Conservation (phyloP, 2,888 invertebrate species). For the Salticus scenicus region DNA sequence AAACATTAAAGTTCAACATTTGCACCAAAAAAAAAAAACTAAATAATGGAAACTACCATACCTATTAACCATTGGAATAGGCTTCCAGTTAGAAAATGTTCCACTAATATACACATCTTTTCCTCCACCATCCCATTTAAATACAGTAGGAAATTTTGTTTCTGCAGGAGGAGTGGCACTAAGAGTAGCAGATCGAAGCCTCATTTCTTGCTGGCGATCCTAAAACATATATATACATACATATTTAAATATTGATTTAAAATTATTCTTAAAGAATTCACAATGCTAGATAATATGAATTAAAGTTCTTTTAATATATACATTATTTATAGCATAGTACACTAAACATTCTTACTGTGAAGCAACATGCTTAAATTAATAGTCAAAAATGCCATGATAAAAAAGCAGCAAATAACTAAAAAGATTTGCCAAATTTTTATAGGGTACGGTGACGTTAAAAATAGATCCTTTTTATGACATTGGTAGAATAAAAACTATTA, state of each 20-base stretch:
- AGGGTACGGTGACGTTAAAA: too few relatives aligned
- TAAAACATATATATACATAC: not conserved
- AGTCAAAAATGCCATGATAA: too few relatives aligned
- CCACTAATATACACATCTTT: constrained; percentile 92
- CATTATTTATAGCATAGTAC: not conserved
- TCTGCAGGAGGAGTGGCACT: constrained; percentile 76
- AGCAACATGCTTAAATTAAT: too few relatives aligned
- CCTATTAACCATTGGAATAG: constrained; percentile 94
- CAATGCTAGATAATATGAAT: not conserved
- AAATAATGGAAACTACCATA: constrained; percentile 10
- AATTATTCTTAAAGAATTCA: not conserved
- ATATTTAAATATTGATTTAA: not conserved
- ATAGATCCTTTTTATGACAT: too few relatives aligned
- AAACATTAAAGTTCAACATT: too few relatives aligned
- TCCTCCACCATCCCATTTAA: constrained; percentile 98
- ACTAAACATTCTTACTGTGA: too few relatives aligned
- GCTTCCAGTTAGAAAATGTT: constrained; percentile 96
- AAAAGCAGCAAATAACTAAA: too few relatives aligned
- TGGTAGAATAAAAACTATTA: too few relatives aligned
- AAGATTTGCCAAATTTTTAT: too few relatives aligned
- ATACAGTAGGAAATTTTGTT: constrained; percentile 90
- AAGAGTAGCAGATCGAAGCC: constrained; percentile 65
- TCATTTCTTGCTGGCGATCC: constrained; percentile 13
- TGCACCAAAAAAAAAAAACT: not conserved
- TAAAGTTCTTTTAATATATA: not conserved